Evolutionary conservation across 1,140 invertebrate species (phyloP).

Genomic region (Danaus melanippus): DNA sequence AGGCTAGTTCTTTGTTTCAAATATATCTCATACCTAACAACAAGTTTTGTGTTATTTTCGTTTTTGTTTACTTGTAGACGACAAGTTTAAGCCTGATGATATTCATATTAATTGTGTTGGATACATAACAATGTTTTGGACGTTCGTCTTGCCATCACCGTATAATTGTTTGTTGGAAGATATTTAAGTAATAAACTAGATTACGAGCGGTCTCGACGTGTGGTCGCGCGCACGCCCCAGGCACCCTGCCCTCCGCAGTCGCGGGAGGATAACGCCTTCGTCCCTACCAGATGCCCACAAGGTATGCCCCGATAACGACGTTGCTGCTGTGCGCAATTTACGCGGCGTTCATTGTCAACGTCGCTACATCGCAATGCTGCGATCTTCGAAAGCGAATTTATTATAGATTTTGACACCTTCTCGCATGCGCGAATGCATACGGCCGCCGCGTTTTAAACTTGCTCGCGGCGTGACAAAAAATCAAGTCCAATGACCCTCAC

Average conservation of each 20-base stretch:
- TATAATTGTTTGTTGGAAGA: constrained; percentile 48
- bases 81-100: too few species aligned
- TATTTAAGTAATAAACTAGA: constrained; percentile 58
- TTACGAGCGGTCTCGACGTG: constrained; percentile 52
- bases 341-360: constrained; percentile 39
- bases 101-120: constrained; percentile 25
- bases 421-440: constrained; percentile 71
- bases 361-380: constrained; percentile 42
- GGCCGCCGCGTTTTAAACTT: constrained; percentile 70
- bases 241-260: constrained; percentile 47
- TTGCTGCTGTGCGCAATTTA: constrained; percentile 38
- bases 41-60: too few species aligned
- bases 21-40: too few species aligned
- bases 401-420: constrained; percentile 71
- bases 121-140: constrained; percentile 40
- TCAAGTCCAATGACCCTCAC: constrained; percentile 53
- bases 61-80: too few species aligned
- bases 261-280: constrained; percentile 63
- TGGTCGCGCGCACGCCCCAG: constrained; percentile 59
- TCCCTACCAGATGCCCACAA: constrained; percentile 55
- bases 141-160: constrained; percentile 26
- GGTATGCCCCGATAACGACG: constrained; percentile 42
- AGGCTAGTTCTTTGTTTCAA: too few species aligned
- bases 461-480: constrained; percentile 63
- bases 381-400: constrained; percentile 50